These are phyloP conservation scores for Samia ricini DNA, from an alignment of 1,140 invertebrate species.

Conservation along the genomic window DNA sequence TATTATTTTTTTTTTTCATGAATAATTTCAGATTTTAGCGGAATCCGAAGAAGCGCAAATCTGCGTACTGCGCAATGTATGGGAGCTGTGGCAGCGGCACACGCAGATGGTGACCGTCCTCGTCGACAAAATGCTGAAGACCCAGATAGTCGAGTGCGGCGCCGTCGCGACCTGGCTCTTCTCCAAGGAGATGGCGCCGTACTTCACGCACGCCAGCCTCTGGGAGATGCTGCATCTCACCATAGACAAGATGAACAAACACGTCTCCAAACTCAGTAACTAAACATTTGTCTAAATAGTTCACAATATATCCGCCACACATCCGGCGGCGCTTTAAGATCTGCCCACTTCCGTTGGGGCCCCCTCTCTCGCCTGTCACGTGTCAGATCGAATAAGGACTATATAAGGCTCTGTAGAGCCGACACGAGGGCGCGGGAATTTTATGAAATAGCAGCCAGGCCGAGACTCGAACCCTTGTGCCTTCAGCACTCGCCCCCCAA, in stretches of 20 bases:
- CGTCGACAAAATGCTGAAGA: slow-evolving; percentile 98
- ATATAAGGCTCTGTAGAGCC: too few species aligned
- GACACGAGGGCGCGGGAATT: too few species aligned
- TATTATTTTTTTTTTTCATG: neutral
- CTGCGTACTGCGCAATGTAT: slow-evolving; percentile 94
- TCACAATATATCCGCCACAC: too few species aligned
- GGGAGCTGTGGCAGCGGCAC: slow-evolving; percentile 95
- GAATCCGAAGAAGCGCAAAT: slow-evolving; percentile 98
- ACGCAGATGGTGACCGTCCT: slow-evolving; percentile 98
- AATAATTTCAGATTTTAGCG: slow-evolving; percentile 83
- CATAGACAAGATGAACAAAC: slow-evolving; percentile 97
- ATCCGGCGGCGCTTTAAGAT: too few species aligned
- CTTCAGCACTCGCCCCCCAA: too few species aligned
- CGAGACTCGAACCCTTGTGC: too few species aligned
- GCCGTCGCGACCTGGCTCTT: slow-evolving; percentile 99
- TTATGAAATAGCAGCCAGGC: too few species aligned
- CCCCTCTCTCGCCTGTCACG: too few species aligned
- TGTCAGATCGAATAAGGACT: too few species aligned
- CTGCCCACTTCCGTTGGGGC: too few species aligned
- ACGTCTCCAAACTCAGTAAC: slow-evolving; percentile 90
- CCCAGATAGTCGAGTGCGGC: slow-evolving; percentile 97
- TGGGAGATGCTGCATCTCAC: slow-evolving; percentile 98
- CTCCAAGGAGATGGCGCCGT: slow-evolving; percentile 95
- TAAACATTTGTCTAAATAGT: too few species aligned
- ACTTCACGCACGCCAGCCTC: slow-evolving; percentile 97